Evolutionary conservation across 2,113 vertebrate species (phyloP).

Genomic region (Osmerus eperlanus): DNA sequence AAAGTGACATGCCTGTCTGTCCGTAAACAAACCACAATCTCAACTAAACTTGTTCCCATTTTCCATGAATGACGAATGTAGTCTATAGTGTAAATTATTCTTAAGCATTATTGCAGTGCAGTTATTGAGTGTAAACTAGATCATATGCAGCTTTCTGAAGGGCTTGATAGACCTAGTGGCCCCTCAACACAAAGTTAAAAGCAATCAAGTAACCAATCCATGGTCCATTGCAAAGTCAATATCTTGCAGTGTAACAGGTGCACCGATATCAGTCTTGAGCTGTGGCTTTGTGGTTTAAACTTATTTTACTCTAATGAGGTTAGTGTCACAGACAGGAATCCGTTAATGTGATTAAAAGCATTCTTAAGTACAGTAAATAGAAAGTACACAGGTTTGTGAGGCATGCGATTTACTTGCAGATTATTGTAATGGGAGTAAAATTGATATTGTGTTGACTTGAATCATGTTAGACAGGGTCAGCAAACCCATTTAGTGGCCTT

Average conservation of each 20-base stretch:
- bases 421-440: too few relatives aligned
- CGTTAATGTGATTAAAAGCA: constrained; percentile 44
- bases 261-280: constrained; percentile 38
- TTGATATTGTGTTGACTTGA: too few relatives aligned
- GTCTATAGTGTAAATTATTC: too few relatives aligned
- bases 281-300: constrained; percentile 35
- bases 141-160: not conserved
- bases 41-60: too few relatives aligned
- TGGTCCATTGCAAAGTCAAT: not conserved
- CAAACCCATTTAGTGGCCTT: too few relatives aligned
- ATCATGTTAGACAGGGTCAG: too few relatives aligned
- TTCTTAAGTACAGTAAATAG: not conserved
- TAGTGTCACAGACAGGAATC: constrained; percentile 41
- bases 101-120: too few relatives aligned
- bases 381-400: not conserved
- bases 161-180: not conserved
- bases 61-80: too few relatives aligned
- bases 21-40: too few relatives aligned
- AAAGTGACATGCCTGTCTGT: too few relatives aligned
- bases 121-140: too few relatives aligned
- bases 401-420: not conserved
- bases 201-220: not conserved
- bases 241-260: not conserved
- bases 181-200: not conserved
- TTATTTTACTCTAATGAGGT: constrained; percentile 42